Evolutionary conservation across 2,888 invertebrate genomes (phyloP).

Genomic region (Parasteatoda lunata): DNA sequence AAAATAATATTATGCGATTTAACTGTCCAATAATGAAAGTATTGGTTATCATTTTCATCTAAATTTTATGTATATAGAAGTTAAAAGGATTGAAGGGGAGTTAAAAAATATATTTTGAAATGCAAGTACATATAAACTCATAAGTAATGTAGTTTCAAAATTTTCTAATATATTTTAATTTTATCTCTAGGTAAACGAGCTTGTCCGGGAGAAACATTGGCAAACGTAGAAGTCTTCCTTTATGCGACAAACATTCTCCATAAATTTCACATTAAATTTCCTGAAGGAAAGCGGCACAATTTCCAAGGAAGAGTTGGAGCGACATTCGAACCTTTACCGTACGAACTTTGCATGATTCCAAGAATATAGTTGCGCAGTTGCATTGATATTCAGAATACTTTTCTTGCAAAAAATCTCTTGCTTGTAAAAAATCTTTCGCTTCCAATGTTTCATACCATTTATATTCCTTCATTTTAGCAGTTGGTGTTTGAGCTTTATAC

Average conservation of each 20-base stretch:
- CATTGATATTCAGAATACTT: not conserved
- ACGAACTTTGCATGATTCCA: slow-evolving; percentile 60
- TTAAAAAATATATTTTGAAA: too few species aligned
- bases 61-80: too few species aligned
- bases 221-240: slow-evolving; percentile 70
- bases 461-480: too few species aligned
- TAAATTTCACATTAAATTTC: slow-evolving; percentile 65
- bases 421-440: too few species aligned
- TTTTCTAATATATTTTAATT: not conserved
- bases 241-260: slow-evolving; percentile 69
- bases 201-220: slow-evolving; percentile 70
- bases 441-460: too few species aligned
- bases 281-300: slow-evolving; percentile 57
- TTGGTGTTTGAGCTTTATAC: too few species aligned
- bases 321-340: slow-evolving; percentile 63
- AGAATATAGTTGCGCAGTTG: slow-evolving; percentile 11
- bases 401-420: too few species aligned
- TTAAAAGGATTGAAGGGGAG: too few species aligned
- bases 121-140: too few species aligned
- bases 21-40: too few species aligned
- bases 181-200: slow-evolving; percentile 67
- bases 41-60: too few species aligned
- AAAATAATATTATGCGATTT: too few species aligned
- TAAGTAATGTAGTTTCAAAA: not conserved
- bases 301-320: slow-evolving; percentile 67